Evolutionary conservation across 2,113 vertebrate species (phyloP), one percentile per base, ranked within the genome.

Genomic region (Lophotis ruficrista): DNA sequence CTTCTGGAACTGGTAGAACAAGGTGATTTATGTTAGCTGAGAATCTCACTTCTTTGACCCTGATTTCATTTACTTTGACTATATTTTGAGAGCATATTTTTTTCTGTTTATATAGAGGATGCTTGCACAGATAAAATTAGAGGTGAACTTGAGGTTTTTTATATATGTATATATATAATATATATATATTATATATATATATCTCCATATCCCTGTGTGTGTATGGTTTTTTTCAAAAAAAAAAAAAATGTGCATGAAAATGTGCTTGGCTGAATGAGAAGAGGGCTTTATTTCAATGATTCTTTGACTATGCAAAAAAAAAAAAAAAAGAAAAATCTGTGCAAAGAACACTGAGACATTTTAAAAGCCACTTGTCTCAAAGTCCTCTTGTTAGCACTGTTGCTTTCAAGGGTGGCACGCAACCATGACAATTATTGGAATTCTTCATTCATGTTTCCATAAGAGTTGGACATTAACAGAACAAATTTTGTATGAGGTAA

Each of bases 191-290:
- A 57, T 71, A 33, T 38, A 43, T 62, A 23, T 41, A 4, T 12
- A 2, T 37, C 1, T 43, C n/a, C n/a, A 2, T 41, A 16, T 66
- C 33, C 65, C 1, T 56, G 1, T 58, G 4, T 57, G 24, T 43
- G 2, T 45, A 2, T n/a, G 1, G n/a, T 2, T 11, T 24, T 45
- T 66, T 17, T 14, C 1, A 17, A 3, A 0, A 1, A 35, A 70
- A 1, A 35, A 70, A 61, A 15, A 14, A 23, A 5, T 62, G 6
- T 28, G 8, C 1, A 6, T n/a, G 5, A 43, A 81, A 45, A 48
- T 48, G 14, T 75, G 5, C 4, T 87, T 5, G 2, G 6, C 6
- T 65, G 11, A 13, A 41, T 60, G 12, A 83, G 61, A 56, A 60
- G 4, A 4, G 12, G 12, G 3, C 4, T 58, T 80, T 65, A 41